Evolutionary conservation across 2,888 invertebrate species (phyloP).

Genomic region (Trichacis sp.): DNA sequence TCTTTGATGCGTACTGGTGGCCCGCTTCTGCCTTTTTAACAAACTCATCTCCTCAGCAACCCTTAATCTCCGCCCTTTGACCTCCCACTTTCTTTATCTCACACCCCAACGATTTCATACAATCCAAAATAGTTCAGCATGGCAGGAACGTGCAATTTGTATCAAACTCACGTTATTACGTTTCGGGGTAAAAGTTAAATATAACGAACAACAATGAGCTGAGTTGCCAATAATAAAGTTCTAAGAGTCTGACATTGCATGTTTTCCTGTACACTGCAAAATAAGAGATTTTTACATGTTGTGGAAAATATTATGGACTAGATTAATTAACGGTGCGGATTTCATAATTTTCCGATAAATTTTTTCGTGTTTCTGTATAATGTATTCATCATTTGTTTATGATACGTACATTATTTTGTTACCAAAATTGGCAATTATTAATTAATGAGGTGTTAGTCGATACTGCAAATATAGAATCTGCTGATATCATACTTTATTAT

Average conservation of each 20-base stretch:
- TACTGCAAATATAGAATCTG: too few relatives aligned
- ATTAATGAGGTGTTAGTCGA: too few relatives aligned
- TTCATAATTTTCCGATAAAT: too few relatives aligned
- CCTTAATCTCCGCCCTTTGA: constrained; percentile 68
- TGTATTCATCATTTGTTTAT: too few relatives aligned
- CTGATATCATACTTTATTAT: too few relatives aligned
- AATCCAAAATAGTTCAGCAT: constrained; percentile 51
- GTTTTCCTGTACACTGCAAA: background rate
- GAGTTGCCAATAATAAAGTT: too few relatives aligned
- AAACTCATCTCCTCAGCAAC: constrained; percentile 69
- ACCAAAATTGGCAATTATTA: too few relatives aligned
- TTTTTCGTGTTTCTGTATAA: too few relatives aligned
- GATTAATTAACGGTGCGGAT: too few relatives aligned
- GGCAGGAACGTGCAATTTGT: constrained; percentile 41
- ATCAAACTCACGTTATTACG: constrained; percentile 37
- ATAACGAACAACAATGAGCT: background rate
- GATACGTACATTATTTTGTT: too few relatives aligned
- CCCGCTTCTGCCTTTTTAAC: constrained; percentile 70
- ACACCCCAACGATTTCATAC: constrained; percentile 39
- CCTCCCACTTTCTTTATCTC: constrained; percentile 51
- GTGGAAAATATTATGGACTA: too few relatives aligned
- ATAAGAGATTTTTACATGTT: too few relatives aligned
- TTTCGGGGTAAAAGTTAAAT: background rate
- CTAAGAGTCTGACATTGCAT: constrained; percentile 30
- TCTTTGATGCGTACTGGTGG: constrained; percentile 69